Percentiles rank a stretch among this genome's conserved stretches.
Conservation (phyloP, 2,113 vertebrate species). For the Brachirus orientalis region DNA sequence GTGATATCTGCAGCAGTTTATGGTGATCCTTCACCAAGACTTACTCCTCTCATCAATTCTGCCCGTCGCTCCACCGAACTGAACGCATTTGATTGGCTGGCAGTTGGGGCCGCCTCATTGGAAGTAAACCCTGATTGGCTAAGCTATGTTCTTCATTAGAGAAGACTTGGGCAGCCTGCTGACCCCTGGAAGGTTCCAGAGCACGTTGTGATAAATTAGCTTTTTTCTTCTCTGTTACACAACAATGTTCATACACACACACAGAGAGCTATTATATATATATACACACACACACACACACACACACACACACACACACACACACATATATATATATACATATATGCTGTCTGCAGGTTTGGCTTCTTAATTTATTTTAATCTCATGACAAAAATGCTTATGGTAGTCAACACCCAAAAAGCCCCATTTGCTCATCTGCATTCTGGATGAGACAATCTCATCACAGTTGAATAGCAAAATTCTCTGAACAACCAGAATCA, state of each 20-base stretch:
- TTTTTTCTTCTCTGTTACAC: conserved; percentile 43
- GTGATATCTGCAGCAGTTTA: conserved; percentile 74
- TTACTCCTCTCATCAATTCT: conserved; percentile 76
- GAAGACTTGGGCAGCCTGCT: conserved; percentile 51
- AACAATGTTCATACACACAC: not conserved
- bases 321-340: conserved; percentile 1
- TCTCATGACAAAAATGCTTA: not conserved
- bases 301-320: conserved; percentile 2
- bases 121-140: conserved; percentile 62
- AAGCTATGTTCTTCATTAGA: conserved; percentile 68
- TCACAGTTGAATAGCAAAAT: no score
- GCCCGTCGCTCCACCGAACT: conserved; percentile 53
- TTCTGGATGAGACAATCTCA: no score
- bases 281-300: conserved; percentile 7
- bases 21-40: conserved; percentile 73
- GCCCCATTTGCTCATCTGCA: no score
- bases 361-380: conserved; percentile 22
- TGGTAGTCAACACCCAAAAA: no score
- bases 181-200: conserved; percentile 66
- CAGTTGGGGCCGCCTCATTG: conserved; percentile 27
- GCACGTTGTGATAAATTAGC: conserved; percentile 71
- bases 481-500: no score
- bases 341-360: conserved; percentile 18
- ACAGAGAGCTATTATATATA: no score
- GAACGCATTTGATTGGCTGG: conserved; percentile 46